Evolutionary conservation across 1,140 invertebrate genomes (phyloP).

Genomic region (Zelostemma sp.): DNA sequence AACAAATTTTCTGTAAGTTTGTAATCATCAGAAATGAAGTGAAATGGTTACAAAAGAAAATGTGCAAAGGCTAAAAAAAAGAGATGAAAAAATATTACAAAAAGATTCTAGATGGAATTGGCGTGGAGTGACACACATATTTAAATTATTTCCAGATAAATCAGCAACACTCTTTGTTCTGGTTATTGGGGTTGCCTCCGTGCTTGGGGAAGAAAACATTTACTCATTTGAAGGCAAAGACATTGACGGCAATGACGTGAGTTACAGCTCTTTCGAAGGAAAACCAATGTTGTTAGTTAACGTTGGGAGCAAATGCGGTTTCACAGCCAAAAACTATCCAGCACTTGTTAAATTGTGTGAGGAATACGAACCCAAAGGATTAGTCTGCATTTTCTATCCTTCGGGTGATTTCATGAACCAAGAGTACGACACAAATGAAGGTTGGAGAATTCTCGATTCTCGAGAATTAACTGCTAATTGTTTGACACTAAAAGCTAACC

Average conservation of each 20-base stretch:
- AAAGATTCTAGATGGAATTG: no score
- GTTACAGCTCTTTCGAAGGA: neutral
- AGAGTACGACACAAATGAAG: neutral
- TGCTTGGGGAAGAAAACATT: neutral
- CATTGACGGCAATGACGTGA: neutral
- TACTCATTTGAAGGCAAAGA: neutral
- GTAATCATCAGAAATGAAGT: no score
- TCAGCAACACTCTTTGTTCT: neutral
- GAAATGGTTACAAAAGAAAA: no score
- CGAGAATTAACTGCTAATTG: no score
- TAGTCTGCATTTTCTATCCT: neutral
- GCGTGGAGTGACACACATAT: no score
- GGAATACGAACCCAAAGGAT: neutral
- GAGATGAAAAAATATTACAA: no score
- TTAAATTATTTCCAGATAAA: neutral
- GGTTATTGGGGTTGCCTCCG: neutral
- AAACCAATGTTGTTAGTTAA: neutral
- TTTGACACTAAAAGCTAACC: no score
- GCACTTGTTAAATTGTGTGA: neutral
- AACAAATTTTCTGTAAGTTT: no score
- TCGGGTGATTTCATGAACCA: neutral
- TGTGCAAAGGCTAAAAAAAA: no score
- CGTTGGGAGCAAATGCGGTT: neutral
- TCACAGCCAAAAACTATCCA: neutral
- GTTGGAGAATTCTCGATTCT: no score